These are phyloP conservation scores for Lichenostomus cassidix DNA, from an alignment of 2,113 vertebrate genomes.

Conservation along the genomic window DNA sequence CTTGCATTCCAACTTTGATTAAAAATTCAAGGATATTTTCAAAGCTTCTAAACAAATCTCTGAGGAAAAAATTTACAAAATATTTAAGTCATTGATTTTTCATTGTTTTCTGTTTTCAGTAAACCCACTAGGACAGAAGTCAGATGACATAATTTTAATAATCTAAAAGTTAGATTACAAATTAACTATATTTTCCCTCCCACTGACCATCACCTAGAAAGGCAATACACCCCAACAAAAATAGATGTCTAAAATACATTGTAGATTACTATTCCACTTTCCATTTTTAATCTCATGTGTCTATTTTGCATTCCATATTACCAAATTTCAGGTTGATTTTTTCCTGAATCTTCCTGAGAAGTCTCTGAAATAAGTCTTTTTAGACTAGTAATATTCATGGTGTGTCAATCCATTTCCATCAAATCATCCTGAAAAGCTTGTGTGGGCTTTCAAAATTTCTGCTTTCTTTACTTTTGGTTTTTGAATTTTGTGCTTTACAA, in stretches of 20 bases:
- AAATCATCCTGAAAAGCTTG: not conserved
- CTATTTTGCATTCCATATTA: not conserved
- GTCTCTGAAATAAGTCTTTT: not conserved
- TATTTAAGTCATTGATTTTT: not conserved
- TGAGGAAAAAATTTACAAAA: not conserved
- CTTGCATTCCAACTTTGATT: not conserved
- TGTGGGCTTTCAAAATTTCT: not conserved
- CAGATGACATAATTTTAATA: not conserved
- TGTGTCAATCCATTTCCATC: not conserved
- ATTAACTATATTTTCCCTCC: not conserved
- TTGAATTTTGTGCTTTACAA: not conserved
- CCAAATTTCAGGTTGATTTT: not conserved
- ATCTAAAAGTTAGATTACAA: not conserved
- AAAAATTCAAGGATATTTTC: conserved; percentile 11
- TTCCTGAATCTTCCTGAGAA: not conserved
- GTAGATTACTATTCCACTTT: not conserved
- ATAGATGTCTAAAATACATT: not conserved
- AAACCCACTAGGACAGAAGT: not conserved
- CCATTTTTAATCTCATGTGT: fast-evolving
- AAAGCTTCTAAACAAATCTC: not conserved
- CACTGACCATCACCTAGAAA: not conserved
- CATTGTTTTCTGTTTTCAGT: not conserved
- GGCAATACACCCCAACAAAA: not conserved
- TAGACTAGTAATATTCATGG: not conserved
- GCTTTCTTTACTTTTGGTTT: not conserved